phyloP scores from a whole-genome alignment of 2,113 vertebrate species.

The Oceanites oceanicus region DNA sequence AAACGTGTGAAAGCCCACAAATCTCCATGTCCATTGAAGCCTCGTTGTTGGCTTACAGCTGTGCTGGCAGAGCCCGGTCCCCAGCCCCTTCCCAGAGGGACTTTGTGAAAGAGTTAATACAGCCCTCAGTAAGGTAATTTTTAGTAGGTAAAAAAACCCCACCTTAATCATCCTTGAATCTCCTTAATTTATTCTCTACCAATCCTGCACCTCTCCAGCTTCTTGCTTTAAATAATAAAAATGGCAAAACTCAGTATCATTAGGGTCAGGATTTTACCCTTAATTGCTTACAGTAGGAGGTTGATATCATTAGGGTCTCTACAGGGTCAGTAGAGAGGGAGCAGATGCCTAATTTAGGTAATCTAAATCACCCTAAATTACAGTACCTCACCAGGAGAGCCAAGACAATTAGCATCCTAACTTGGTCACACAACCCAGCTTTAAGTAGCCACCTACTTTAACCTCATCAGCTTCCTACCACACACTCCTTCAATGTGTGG shows the following conservation, averaged over 20 bases:
- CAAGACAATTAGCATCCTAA: background rate
- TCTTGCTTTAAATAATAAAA: background rate
- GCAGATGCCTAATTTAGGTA: background rate
- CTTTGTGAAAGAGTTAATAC: background rate
- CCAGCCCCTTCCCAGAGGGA: background rate
- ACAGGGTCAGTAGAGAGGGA: background rate
- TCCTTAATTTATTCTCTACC: background rate
- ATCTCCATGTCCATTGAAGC: background rate
- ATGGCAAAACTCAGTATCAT: background rate
- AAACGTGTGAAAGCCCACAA: background rate
- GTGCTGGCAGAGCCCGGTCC: background rate
- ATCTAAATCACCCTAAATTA: background rate
- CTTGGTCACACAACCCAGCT: background rate
- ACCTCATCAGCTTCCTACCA: background rate
- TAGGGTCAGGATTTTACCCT: background rate
- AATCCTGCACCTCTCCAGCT: background rate
- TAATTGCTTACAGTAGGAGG: background rate
- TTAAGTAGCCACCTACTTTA: accelerated
- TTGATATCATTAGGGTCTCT: background rate
- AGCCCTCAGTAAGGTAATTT: background rate
- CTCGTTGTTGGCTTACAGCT: background rate
- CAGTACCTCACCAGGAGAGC: background rate
- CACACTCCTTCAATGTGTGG: accelerated
- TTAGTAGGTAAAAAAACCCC: accelerated
- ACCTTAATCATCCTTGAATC: background rate